Base-by-base conservation (phyloP, 2,888 invertebrate species). In the Actias luna region DNA sequence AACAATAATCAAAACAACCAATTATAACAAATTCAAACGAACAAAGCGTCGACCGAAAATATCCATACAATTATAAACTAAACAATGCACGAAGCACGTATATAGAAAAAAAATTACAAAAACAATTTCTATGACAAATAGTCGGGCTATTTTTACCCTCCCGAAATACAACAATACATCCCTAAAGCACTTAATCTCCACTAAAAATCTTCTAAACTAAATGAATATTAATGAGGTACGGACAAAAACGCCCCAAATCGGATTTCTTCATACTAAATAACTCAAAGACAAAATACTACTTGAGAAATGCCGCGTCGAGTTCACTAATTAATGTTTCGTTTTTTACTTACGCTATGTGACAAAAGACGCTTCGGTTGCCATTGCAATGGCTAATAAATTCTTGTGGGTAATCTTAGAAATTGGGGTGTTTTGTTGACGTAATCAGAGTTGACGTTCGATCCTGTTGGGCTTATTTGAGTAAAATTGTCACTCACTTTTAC, bases 341-440 rank as follows among this genome's bases (percentile, higher is more conserved):
- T 85, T 83, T 78, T 67, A 63, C 64, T 25, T 63, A 50, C 33
- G 27, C 29, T 18, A 52, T 16, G 57, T 62, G 61, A 62, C 61
- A 62, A 58, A 62, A 42, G 61, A 62, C 61, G 25, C 42, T 39
- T 62, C 61, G 39, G 58, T 42, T 14, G 31, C n/a, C n/a, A n/a
- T n/a, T 16, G 74, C 81, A 84, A 84, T 85, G 84, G 84, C 77
- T 79, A 82, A 92, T 92, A 92, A 88, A 90, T 92, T 85, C 79
- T 64, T 71, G 72, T 74, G 80, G n/a, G n/a, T 89, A 91, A 91
- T 91, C 89, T 90, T 85, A 84, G 83, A 79, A 77, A n/a, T n/a
- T 75, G 75, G 77, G 81, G 83, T 79, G 80, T 87, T 88, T 85
- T 87, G 92, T 92, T 89, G 90, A 87, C 84, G 80, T 84, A 86